Base-by-base conservation (phyloP, 2,888 invertebrate genomes). In the Ischnus inquisitorius region DNA sequence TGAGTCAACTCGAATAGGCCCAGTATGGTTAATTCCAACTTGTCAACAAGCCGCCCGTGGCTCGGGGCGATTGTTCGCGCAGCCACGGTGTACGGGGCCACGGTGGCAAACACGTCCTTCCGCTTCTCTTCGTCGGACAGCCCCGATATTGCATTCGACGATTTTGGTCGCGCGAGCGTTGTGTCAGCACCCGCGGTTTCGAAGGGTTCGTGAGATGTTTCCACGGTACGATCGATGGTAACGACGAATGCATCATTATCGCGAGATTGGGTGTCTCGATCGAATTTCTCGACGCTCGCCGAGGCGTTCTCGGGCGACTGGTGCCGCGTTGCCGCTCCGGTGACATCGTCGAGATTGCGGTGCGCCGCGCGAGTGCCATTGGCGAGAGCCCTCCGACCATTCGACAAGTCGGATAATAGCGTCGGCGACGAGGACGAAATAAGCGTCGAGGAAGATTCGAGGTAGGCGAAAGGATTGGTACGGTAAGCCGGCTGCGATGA, bases 1-100 rank as follows among this genome's bases (percentile, higher is more conserved):
- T 96, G 95, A 8, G 96, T 96, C 90, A 97, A 94, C 94, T 97
- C 97, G 92, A 97, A 97, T 25, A 97, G 95, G 0, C 97, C 97
- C 89, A 97, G 94, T 85, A 97, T 95, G 0, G 96, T 95, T 64
- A 96, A 94, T 90, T 95, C 95, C 62, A 95, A 89, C 87, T 91
- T 92, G 76, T 89, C 88, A 54, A 82, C 82, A 75, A 87, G 67
- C 51, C 54, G 67, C 51, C 54, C 71, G 64, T 74, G 28, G 43
- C 83, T 54, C 69, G 81, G 34, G 74, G 72, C 65, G 16, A 43
- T 81, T 16, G 71, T 54, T 48, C 46, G 62, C 28, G 22, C 51
- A 65, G 10, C 65, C 1, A 10, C 65, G 3, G 6, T 14, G 64
- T 34, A 16, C 0, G 78, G 14, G 4, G 60, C 22, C 39, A 6